Base-by-base conservation (phyloP, 2,888 invertebrate species). In the Crossocerus cetratus region DNA sequence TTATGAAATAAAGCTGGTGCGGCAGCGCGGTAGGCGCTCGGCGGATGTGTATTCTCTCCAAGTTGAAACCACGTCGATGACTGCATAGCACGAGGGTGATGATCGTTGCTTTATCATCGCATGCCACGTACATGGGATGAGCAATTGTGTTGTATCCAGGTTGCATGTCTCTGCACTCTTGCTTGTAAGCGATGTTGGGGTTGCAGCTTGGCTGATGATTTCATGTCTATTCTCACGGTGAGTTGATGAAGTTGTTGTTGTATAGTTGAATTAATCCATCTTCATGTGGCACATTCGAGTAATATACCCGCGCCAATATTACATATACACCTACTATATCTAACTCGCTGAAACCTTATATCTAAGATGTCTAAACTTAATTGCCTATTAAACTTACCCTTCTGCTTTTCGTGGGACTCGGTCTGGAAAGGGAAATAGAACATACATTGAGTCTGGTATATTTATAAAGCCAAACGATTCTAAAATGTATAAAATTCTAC, bases 371-470 rank as follows among this genome's bases (percentile, higher is more conserved):
- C 69, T 23, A 44, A 57, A 69, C 43, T 59, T 42, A 63, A 55
- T 21, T 21, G 23, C 62, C 43, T 18, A 42, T 55, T 72, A 60
- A 76, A 89, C 89, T 89, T 89, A 90, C 90, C 90, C 84, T 90
- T 90, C 68, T 85, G 87, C 82, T 85, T 84, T 23, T 89, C 87
- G 74, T 88, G 88, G 14, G 87, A 86, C 78, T 90, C 90, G 57
- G 86, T 87, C 90, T 90, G 85, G 21, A 88, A 89, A 73, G 60
- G 53, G 56, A 72, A 53, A 18, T 18, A 53, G 13, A 16, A 21
- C 11, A n/a, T 3, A 23, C 11, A 16, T 58, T 23, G 0, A 54
- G 21, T n/a, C 21, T 49, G 13, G 1, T 3, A 49, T n/a, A 49
- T 11, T 16, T 4, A 49, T n/a, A n/a, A 49, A 16, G 1, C 49